Percentiles rank a stretch among this genome's conserved stretches.
These are phyloP conservation scores for Eupeodes latifasciatus DNA, from an alignment of 2,888 invertebrate species.

Conservation along the genomic window DNA sequence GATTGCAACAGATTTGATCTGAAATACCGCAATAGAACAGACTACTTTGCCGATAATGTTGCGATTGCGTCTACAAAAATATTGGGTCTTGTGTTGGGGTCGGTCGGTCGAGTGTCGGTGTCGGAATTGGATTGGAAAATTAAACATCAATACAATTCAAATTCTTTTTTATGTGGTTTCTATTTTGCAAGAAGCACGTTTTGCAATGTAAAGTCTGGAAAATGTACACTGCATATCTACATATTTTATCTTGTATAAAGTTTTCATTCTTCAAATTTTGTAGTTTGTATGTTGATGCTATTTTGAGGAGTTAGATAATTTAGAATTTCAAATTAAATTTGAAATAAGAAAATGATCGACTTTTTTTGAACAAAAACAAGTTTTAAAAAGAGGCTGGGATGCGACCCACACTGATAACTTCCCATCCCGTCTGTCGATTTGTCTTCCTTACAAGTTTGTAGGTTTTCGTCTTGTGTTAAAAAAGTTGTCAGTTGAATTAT, in stretches of 20 bases:
- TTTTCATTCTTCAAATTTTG: too few relatives aligned
- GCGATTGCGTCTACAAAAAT: background rate
- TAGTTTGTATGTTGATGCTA: background rate
- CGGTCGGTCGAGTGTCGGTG: background rate
- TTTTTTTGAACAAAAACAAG: too few relatives aligned
- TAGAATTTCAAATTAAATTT: too few relatives aligned
- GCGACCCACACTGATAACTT: too few relatives aligned
- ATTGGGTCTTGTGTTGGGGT: too few relatives aligned
- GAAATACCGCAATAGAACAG: conserved; percentile 22
- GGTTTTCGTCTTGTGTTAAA: too few relatives aligned
- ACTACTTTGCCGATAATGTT: conserved; percentile 18
- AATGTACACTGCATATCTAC: background rate
- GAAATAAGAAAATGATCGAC: too few relatives aligned
- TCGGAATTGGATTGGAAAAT: conserved; percentile 44
- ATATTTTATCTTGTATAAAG: background rate
- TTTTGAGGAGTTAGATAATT: too few relatives aligned
- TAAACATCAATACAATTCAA: conserved; percentile 24
- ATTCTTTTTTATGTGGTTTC: conserved; percentile 16
- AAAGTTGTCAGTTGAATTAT: too few relatives aligned
- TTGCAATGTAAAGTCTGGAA: background rate
- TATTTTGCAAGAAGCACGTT: conserved; percentile 3
- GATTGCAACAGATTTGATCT: conserved; percentile 46
- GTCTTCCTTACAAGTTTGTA: too few relatives aligned
- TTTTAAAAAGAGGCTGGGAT: too few relatives aligned
- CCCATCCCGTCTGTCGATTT: too few relatives aligned